These are phyloP conservation scores for Sus scrofa DNA, from an alignment of 2,113 vertebrate genomes.

Conservation along the genomic window T2T-Sscrofa CM000825.6:34886501-34887000, in stretches of 20 bases:
- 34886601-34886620: neutral
- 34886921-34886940: neutral
- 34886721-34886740: neutral
- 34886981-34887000: neutral
- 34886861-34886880: too few relatives aligned
- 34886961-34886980: neutral
- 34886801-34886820: neutral
- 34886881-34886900: neutral
- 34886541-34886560: neutral
- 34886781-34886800: neutral
- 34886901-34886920: neutral
- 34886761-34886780: too few relatives aligned
- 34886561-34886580: neutral
- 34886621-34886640: neutral
- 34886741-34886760: neutral
- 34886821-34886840: neutral
- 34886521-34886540: neutral
- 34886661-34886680: neutral
- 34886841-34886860: neutral
- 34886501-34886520: too few relatives aligned
- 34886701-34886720: neutral
- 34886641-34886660: neutral
- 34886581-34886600: neutral
- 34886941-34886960: neutral
- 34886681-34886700: neutral